Evolutionary conservation across 2,888 invertebrate genomes (phyloP).

Genomic region (Cataglyphis rosenhaueri): DNA sequence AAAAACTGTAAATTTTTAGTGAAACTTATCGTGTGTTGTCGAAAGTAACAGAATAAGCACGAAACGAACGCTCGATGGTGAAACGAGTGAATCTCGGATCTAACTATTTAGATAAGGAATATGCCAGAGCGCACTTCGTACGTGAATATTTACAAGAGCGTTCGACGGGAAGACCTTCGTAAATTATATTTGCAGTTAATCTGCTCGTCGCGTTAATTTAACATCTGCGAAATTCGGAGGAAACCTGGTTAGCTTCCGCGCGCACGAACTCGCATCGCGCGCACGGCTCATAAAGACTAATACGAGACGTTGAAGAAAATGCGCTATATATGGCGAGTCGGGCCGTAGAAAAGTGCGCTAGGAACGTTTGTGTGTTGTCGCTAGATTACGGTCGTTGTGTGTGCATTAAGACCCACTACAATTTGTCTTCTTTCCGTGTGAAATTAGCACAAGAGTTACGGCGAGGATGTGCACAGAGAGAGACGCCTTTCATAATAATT

Average conservation of each 20-base stretch:
- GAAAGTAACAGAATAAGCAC: conserved; percentile 18
- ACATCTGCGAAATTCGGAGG: conserved; percentile 66
- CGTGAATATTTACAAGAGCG: conserved; percentile 51
- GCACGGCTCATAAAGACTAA: conserved; percentile 64
- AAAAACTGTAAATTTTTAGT: neutral
- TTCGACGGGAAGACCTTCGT: conserved; percentile 48
- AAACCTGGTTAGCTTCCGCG: conserved; percentile 59
- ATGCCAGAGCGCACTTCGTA: conserved; percentile 32
- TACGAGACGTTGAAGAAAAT: conserved; percentile 61
- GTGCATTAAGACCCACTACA: conserved; percentile 42
- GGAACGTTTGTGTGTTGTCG: conserved; percentile 41
- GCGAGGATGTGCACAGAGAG: neutral
- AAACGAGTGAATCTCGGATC: conserved; percentile 42
- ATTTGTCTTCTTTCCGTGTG: conserved; percentile 52
- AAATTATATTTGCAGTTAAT: conserved; percentile 74
- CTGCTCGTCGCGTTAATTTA: conserved; percentile 68
- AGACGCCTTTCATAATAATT: conserved; percentile 16
- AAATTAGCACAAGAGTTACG: conserved; percentile 51
- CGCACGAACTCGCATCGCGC: conserved; percentile 10
- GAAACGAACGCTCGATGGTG: neutral
- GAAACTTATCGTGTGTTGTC: neutral
- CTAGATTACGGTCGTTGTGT: conserved; percentile 53
- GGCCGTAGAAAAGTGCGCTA: conserved; percentile 38
- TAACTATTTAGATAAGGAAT: conserved; percentile 45
- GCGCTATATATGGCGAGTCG: conserved; percentile 46